Evolutionary conservation across 2,797 vertebrate species (phyloP).

Genomic region (Falco naumanni): DNA sequence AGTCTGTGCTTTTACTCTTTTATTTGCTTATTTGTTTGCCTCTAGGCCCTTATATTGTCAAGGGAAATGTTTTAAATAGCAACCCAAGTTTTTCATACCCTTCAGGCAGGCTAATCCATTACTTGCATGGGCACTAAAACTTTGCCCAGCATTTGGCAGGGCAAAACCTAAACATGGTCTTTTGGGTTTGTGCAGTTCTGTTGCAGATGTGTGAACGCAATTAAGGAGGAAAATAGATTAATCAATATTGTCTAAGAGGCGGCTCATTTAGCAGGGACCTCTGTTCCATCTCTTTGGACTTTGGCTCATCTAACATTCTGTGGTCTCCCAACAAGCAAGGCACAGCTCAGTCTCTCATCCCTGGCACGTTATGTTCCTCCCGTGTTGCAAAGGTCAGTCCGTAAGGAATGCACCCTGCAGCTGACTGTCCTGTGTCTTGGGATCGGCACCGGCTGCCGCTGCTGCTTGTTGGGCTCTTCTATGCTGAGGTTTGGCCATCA

Average conservation of each 20-base stretch:
- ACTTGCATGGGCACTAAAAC: neutral
- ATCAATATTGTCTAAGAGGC: neutral
- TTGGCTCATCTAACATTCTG: neutral
- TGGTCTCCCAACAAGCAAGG: neutral
- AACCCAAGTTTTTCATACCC: neutral
- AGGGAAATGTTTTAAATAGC: neutral
- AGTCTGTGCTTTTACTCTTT: neutral
- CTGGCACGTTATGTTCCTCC: neutral
- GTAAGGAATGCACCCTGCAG: neutral
- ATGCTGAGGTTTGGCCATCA: neutral
- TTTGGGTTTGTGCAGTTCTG: neutral
- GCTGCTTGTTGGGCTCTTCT: neutral
- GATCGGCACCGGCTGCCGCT: accelerated
- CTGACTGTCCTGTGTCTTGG: neutral
- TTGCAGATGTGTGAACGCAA: neutral
- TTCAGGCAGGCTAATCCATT: neutral
- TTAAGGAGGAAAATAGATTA: neutral
- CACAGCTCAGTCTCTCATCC: neutral
- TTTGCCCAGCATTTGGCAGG: neutral
- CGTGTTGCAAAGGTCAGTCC: neutral
- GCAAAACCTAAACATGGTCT: neutral
- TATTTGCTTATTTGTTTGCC: neutral
- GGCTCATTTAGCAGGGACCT: neutral
- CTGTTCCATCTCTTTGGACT: neutral
- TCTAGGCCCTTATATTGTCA: neutral